These are phyloP conservation scores for Aplodontia rufa DNA, from an alignment of 2,113 vertebrate species.

Conservation along the genomic window DNA sequence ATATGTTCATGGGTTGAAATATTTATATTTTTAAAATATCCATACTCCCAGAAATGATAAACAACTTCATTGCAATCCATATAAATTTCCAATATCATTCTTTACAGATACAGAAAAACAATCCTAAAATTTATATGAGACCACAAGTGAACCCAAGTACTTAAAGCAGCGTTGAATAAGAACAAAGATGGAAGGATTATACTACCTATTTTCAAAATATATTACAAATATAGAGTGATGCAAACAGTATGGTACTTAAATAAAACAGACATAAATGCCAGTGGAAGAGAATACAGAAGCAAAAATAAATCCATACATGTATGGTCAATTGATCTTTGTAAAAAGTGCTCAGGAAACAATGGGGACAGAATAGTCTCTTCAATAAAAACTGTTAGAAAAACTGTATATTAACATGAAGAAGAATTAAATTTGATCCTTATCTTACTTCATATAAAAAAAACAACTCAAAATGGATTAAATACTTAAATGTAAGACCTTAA, in stretches of 20 bases:
- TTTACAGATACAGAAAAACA: neutral
- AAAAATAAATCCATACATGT: no score
- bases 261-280: neutral
- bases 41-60: neutral
- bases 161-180: neutral
- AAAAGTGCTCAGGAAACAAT: neutral
- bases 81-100: neutral
- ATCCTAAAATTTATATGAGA: neutral
- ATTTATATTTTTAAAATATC: neutral
- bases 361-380: neutral
- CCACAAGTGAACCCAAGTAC: neutral
- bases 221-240: neutral
- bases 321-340: neutral
- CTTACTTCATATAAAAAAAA: neutral
- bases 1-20: neutral
- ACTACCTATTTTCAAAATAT: neutral
- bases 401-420: neutral
- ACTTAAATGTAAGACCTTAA: neutral
- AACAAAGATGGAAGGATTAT: no score
- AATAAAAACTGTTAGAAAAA: neutral
- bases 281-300: neutral
- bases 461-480: neutral
- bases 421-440: neutral
- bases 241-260: neutral
- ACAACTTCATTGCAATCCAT: neutral